Conservation (phyloP, 2,797 vertebrate species). For the Tangara arthus region DNA sequence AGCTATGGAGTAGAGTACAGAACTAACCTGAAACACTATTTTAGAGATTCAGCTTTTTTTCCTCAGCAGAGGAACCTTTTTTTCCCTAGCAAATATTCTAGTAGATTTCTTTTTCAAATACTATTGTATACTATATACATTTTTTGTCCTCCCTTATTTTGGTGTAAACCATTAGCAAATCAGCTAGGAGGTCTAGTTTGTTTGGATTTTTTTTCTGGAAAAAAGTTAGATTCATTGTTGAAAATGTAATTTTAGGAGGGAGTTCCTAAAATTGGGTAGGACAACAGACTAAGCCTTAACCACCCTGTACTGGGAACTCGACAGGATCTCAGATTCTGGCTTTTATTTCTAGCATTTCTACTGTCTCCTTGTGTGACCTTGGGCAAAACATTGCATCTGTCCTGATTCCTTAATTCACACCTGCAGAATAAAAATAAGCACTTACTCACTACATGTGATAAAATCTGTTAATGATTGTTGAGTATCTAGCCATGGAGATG, state of each 20-base stretch:
- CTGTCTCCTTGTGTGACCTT: conserved; percentile 21
- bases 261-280: neutral
- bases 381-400: conserved; percentile 13
- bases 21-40: neutral
- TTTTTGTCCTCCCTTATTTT: neutral
- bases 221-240: neutral
- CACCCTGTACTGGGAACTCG: neutral
- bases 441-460: conserved; percentile 33
- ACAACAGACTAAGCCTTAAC: neutral
- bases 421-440: conserved; percentile 53
- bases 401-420: conserved; percentile 23
- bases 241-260: neutral
- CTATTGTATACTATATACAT: neutral
- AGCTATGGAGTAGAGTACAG: neutral
- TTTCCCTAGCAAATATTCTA: neutral
- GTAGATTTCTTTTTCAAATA: neutral
- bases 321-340: neutral
- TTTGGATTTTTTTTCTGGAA: neutral
- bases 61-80: neutral
- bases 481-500: conserved; percentile 10
- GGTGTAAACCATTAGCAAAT: neutral
- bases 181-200: neutral
- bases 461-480: conserved; percentile 43
- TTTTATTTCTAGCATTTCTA: conserved; percentile 23
- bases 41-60: neutral